These are phyloP conservation scores for Acholoe squamosa DNA, from an alignment of 2,888 invertebrate genomes.

Conservation along the genomic window DNA sequence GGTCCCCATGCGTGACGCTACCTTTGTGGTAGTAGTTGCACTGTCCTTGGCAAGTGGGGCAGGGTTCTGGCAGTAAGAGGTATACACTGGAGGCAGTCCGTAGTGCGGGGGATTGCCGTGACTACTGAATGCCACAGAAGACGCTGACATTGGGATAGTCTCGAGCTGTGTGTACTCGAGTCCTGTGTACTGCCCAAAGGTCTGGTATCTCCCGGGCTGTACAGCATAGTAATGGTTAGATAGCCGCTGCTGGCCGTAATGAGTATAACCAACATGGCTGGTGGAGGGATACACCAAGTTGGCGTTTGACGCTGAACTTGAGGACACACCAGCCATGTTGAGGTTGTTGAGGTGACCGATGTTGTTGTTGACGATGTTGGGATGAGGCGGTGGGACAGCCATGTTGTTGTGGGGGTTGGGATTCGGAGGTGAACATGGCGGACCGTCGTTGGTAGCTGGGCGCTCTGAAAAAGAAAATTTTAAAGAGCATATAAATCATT, in stretches of 20 bases:
- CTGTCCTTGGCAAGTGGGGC: conserved; percentile 32
- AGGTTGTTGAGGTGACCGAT: conserved; percentile 52
- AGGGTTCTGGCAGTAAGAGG: not conserved
- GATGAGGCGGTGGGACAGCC: not conserved
- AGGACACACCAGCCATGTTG: conserved; percentile 31
- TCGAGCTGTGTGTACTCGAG: conserved; percentile 43
- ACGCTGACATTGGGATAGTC: not conserved
- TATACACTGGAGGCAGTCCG: conserved; percentile 28
- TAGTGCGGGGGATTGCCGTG: conserved; percentile 50
- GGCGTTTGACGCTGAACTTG: not conserved
- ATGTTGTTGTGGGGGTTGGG: not conserved
- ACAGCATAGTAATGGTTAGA: conserved; percentile 2
- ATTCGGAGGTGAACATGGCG: conserved; percentile 47
- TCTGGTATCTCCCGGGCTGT: not conserved
- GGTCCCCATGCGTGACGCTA: not conserved
- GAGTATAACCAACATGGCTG: not conserved
- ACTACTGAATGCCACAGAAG: conserved; percentile 33
- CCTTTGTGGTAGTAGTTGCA: not conserved
- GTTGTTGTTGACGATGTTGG: conserved; percentile 35
- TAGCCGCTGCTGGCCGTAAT: not conserved
- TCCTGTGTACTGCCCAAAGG: conserved; percentile 48
- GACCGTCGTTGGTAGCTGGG: conserved; percentile 3
- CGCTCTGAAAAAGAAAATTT: conserved; percentile 46
- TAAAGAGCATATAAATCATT: no score
- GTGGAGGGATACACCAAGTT: conserved; percentile 35